phyloP scores from a whole-genome alignment of 2,113 vertebrate genomes.

The Gobio gobio region DNA sequence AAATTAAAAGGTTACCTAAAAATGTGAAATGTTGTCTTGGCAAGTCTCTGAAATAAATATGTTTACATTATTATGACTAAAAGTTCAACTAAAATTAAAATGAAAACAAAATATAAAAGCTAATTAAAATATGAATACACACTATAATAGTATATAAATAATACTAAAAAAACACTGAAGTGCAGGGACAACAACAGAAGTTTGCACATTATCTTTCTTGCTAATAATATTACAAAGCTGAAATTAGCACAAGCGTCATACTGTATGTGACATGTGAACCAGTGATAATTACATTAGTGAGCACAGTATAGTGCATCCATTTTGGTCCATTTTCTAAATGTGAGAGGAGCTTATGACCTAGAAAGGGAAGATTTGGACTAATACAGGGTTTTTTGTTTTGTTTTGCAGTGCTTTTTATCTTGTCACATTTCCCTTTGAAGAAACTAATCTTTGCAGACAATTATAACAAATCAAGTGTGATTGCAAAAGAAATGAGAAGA shows the following conservation, averaged over 20 bases:
- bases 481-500: constrained; percentile 11
- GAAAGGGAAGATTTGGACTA: background rate
- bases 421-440: background rate
- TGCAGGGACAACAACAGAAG: background rate
- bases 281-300: constrained; percentile 43
- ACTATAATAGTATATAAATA: background rate
- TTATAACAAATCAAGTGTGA: background rate
- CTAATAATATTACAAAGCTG: background rate
- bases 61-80: too few species aligned
- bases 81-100: too few species aligned
- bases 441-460: too few species aligned
- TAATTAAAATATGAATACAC: too few species aligned
- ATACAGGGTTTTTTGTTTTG: background rate
- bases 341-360: background rate
- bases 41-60: too few species aligned
- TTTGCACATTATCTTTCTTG: too few species aligned
- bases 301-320: constrained; percentile 10
- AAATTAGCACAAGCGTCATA: constrained; percentile 29
- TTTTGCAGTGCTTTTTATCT: background rate
- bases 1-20: background rate
- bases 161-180: background rate
- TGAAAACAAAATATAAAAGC: background rate
- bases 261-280: background rate
- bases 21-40: background rate
- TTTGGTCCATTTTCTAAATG: constrained; percentile 11